Percentiles rank a stretch among this genome's conserved stretches.
These are phyloP conservation scores for Drosophila aldrichi DNA, from an alignment of 2,888 invertebrate species.

Conservation along the genomic window DNA sequence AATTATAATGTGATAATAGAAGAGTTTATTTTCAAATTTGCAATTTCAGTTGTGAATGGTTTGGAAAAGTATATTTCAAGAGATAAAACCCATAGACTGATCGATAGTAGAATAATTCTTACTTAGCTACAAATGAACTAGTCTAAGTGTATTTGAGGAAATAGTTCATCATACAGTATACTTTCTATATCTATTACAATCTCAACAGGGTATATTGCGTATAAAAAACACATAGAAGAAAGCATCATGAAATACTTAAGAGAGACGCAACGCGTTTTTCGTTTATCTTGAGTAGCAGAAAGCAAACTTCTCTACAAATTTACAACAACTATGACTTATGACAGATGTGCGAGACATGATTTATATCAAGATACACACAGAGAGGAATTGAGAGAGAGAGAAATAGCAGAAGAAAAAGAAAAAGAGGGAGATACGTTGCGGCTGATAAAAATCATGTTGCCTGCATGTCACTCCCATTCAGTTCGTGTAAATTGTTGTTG, in stretches of 20 bases:
- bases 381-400: slow-evolving; percentile 1
- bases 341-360: slow-evolving; percentile 68
- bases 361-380: slow-evolving; percentile 44
- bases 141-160: too few species aligned
- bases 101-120: background rate
- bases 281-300: slow-evolving; percentile 45
- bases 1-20: background rate
- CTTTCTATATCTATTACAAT: background rate
- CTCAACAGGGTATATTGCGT: background rate
- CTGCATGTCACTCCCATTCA: slow-evolving; percentile 42
- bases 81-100: background rate
- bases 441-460: slow-evolving; percentile 74
- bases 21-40: background rate
- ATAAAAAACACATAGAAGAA: background rate
- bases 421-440: slow-evolving; percentile 56
- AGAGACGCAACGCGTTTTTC: slow-evolving; percentile 22
- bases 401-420: slow-evolving; percentile 2
- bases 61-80: too few species aligned
- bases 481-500: slow-evolving; percentile 17
- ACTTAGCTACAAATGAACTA: too few species aligned
- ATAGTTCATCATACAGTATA: too few species aligned
- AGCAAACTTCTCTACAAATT: slow-evolving; percentile 49
- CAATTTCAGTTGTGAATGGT: background rate
- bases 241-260: background rate
- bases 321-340: slow-evolving; percentile 50